These are phyloP conservation scores for Hucho hucho DNA, from an alignment of 2,113 vertebrate species.

Conservation along the genomic window DNA sequence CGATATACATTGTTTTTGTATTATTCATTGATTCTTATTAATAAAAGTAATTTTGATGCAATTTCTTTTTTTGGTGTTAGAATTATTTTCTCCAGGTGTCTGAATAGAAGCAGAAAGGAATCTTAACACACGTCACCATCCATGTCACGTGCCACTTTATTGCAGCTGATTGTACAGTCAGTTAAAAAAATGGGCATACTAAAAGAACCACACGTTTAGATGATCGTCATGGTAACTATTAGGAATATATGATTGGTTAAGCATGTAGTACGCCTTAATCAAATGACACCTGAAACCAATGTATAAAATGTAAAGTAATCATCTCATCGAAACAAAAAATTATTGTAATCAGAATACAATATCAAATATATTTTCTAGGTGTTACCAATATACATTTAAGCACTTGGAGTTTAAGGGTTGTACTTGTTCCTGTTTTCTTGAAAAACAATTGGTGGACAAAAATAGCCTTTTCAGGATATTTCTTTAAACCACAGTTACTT, in stretches of 20 bases:
- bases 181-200: conserved; percentile 48
- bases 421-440: not conserved
- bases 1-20: not conserved
- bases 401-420: too few species aligned
- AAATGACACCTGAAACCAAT: conserved; percentile 28
- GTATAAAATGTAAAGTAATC: conserved; percentile 16
- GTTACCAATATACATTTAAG: not conserved
- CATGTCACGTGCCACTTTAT: conserved; percentile 58
- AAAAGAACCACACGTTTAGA: conserved; percentile 19
- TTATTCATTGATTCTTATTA: not conserved
- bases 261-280: conserved; percentile 38
- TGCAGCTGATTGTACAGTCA: conserved; percentile 46
- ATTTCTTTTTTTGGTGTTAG: not conserved
- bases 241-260: conserved; percentile 54
- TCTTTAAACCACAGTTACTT: conserved; percentile 29
- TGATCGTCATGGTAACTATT: conserved; percentile 14
- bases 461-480: conserved; percentile 13
- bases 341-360: conserved; percentile 21
- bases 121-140: not conserved
- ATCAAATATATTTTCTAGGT: conserved; percentile 4
- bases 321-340: conserved; percentile 28
- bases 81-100: not conserved
- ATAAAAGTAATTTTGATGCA: not conserved
- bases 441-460: conserved; percentile 15
- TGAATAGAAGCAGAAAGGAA: not conserved